Base-by-base conservation (phyloP, 2,113 vertebrate genomes). In the Podiceps cristatus region DNA sequence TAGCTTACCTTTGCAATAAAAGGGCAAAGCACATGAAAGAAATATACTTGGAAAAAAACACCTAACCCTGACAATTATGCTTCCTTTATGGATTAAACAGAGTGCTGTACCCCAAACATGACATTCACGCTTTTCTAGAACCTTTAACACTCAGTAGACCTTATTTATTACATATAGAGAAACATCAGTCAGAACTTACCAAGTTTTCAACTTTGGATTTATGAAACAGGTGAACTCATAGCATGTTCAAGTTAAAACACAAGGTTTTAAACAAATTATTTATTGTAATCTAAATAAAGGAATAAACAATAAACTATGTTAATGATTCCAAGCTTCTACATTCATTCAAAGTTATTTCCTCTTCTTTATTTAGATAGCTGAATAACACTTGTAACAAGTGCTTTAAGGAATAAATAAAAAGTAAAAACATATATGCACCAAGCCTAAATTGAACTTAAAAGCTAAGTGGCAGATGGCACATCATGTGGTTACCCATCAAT, bases 391-490 rank as follows among this genome's bases (percentile, higher is more conserved):
- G 18, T 37, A 55, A 44, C 22, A 85, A 69, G 4, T 7, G 13
- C 33, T 91, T 72, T 69, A 84, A 71, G 55, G 52, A 72, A 69
- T 53, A 64, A 90, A 91, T 56, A 53, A 69, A 69, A 86, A 92
- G 50, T 55, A 71, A 91, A 82, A 82, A 40, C 2, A 72, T 47
- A 19, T 14, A 76, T 23, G 28, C 11, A 25, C 19, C 33, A 78
- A 58, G 40, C 50, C 76, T 79, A 90, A 91, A 83, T 94, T 58
- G 81, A 95, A 86, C 58, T 44, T 58, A 95, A 80, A 42, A 73
- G 73, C 67, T 94, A 88, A 89, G 49, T 86, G 82, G 92, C 96
- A 97, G 89, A 96, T 74, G 81, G 78, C 27, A 76, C 60, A 69
- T 88, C 74, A 91, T 16, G 42, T 28, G 47, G 82, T 9, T 24